Evolutionary conservation across 2,113 vertebrate genomes (phyloP), one percentile per base, ranked within the genome.

Genomic region (Lota lota): DNA sequence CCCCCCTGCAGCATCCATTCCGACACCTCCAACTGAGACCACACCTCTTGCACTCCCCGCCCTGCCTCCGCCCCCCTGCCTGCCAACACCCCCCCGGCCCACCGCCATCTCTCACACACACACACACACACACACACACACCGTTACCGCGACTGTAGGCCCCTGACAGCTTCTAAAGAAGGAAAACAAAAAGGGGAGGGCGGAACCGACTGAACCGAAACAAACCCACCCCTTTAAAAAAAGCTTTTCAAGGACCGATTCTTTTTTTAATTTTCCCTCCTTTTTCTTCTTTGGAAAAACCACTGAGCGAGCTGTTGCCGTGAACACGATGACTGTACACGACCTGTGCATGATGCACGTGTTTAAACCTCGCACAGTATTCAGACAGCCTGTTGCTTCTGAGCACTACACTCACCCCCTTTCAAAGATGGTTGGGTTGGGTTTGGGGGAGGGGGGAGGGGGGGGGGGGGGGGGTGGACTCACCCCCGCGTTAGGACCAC

Each of bases 1-100:
- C 89, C 89, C 90, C 89, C 93, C 83, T 7, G 90, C 91, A 94
- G 93, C 58, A 87, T 92, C 88, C 92, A 92, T 83, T 95, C 94
- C 0, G 93, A 95, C 76, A 91, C 93, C 33, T 95, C 94, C 78
- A 94, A 94, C 89, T 94, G 88, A 92, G 85, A 66, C 64, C 51
- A 54, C 71, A 77, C 80, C 78, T 70, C 75, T 19, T 60, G 53
- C 28, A 22, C 20, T 22, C 28, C 69, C 51, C 78, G 61, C 60
- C 77, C 14, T 68, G 21, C 58, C 74, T 80, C 79, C 73, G 61
- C 79, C 74, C 64, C 66, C 70, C 68, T 53, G 61, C 70, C 69
- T 64, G 72, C 14, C 53, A 53, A n/a, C n/a, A n/a, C 51, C 51
- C 51, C 51, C 51, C 51, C 51, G 12, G 2, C 51, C 51, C 51